Base-by-base conservation (phyloP, 2,888 invertebrate species). In the Amphimallon solstitiale region DNA sequence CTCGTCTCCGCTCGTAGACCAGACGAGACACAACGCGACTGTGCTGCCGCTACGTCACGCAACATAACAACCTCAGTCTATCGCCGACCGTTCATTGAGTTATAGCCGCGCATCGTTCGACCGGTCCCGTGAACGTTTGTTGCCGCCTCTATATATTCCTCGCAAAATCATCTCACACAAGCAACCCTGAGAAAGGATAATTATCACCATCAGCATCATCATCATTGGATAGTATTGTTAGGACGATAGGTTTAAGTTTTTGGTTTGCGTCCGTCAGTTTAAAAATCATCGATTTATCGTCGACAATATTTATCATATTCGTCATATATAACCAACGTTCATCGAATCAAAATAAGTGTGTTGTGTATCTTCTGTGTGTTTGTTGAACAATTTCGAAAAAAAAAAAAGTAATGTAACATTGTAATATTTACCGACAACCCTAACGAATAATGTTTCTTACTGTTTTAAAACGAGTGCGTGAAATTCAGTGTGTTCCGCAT, bases 41-140 rank as follows among this genome's bases (percentile, higher is more conserved):
- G 66, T 63, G 51, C 61, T 48, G 68, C 70, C 66, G 62, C 71
- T 68, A 65, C 29, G 49, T 34, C 48, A 43, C 43, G 64, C 67
- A 64, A 59, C 59, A 63, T 63, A 61, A 71, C 48, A 70, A 69
- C 69, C 67, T 70, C 69, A 70, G 72, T 71, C 66, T 64, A 67
- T 65, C 66, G 61, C 59, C 54, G 67, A 68, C 61, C 64, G 63
- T 52, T 48, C 67, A 46, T 38, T 56, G 56, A 52, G 45, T 43
- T 45, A 62, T 46, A 7, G 46, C 23, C 15, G 46, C 66, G 64
- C 67, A 64, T 38, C 38, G 17, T 21, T 21, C 38, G n/a, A n/a
- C 21, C 54, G 54, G 19, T 54, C 19, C 12, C 23, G n/a, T 12
- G 34, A 23, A 29, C 46, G 61, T 19, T 61, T n/a, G n/a, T 45